phyloP scores from a whole-genome alignment of 2,888 invertebrate species.

The Platycnemis pennipes region DNA sequence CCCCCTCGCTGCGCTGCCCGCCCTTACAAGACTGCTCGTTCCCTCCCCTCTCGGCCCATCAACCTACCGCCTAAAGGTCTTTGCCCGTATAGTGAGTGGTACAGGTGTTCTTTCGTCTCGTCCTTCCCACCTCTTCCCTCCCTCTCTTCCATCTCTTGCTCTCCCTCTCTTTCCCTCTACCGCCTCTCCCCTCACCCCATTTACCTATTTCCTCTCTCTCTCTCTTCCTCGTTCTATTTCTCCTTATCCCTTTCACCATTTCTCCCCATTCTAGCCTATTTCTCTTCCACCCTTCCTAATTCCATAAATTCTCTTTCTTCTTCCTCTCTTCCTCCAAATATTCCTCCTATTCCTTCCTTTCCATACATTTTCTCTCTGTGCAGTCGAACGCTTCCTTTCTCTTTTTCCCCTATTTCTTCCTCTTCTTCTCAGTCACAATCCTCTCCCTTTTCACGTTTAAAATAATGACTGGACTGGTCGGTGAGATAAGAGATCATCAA shows the following conservation, averaged over 20 bases:
- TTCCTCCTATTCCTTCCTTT: too few species aligned
- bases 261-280: too few species aligned
- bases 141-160: neutral
- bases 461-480: too few species aligned
- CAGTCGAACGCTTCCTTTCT: too few species aligned
- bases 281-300: too few species aligned
- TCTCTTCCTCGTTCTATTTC: neutral
- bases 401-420: too few species aligned
- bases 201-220: neutral
- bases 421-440: too few species aligned
- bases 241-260: neutral
- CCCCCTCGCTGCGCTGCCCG: neutral
- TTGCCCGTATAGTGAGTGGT: conserved; percentile 52
- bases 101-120: conserved; percentile 25
- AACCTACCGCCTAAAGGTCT: neutral
- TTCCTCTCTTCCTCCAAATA: too few species aligned
- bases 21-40: neutral
- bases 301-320: too few species aligned
- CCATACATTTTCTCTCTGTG: too few species aligned
- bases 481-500: too few species aligned
- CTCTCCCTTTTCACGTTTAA: too few species aligned
- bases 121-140: neutral
- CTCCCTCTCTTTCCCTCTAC: neutral
- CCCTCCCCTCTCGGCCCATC: neutral
- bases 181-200: neutral